These are phyloP conservation scores for Cyrtorhinus lividipennis DNA, from an alignment of 1,140 invertebrate genomes.

Conservation along the genomic window DNA sequence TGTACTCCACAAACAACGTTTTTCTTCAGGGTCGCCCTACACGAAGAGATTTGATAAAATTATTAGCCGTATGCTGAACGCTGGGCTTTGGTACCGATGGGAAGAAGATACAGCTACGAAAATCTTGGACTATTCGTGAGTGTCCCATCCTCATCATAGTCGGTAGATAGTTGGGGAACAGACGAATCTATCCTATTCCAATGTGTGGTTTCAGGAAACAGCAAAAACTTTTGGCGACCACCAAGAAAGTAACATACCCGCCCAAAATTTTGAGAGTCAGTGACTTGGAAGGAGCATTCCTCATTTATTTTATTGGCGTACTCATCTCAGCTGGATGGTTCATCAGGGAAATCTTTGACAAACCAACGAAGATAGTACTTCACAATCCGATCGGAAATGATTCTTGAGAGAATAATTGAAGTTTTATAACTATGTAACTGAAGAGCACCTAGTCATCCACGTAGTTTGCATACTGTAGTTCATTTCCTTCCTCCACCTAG, in stretches of 20 bases:
- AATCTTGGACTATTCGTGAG: not conserved
- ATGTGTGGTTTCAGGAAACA: not conserved
- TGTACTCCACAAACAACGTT: no score
- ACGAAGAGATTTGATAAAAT: not conserved
- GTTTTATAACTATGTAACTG: no score
- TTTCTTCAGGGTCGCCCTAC: not conserved
- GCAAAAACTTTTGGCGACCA: not conserved
- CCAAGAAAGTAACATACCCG: not conserved
- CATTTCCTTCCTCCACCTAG: no score
- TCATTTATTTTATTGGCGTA: not conserved
- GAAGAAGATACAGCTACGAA: not conserved
- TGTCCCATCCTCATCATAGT: not conserved
- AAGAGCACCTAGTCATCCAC: no score
- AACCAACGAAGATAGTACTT: no score
- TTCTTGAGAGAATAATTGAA: no score
- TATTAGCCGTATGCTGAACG: not conserved
- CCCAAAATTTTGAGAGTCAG: not conserved
- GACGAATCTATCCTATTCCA: no score
- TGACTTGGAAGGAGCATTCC: not conserved
- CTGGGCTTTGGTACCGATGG: not conserved
- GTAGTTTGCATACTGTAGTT: no score
- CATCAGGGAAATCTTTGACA: not conserved
- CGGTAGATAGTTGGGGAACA: no score
- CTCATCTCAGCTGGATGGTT: not conserved
- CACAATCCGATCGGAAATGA: no score